A percentile compares a stretch with the other conserved stretches of the same genome.
Conservation (phyloP, 1,140 invertebrate species). For the Drosophila equinoxialis region DNA sequence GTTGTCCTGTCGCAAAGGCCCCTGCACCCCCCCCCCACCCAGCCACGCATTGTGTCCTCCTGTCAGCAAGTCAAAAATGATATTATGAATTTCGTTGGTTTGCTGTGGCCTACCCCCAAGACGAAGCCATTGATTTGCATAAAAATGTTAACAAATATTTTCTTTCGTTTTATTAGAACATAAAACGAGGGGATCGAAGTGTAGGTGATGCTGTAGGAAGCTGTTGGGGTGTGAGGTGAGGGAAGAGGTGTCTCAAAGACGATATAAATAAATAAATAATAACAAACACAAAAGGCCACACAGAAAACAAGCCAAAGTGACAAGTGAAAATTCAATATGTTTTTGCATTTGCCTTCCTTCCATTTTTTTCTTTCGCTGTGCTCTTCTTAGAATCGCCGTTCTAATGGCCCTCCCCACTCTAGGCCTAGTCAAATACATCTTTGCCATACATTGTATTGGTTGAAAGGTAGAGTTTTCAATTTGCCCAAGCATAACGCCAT, state of each 20-base stretch:
- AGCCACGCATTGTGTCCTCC: background rate
- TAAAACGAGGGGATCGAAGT: background rate
- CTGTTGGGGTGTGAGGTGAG: background rate
- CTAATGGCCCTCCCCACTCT: slow-evolving; percentile 7
- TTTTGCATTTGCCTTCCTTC: slow-evolving; percentile 40
- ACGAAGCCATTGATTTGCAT: slow-evolving; percentile 70
- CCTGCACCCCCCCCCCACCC: background rate
- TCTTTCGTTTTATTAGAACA: slow-evolving; percentile 57
- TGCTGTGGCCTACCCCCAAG: slow-evolving; percentile 35
- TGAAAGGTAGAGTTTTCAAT: slow-evolving; percentile 1
- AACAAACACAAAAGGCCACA: slow-evolving; percentile 32
- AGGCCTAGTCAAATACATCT: slow-evolving; percentile 9
- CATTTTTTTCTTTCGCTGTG: slow-evolving; percentile 5
- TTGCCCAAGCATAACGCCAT: background rate
- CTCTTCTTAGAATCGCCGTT: too few relatives aligned
- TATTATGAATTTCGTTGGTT: slow-evolving; percentile 66
- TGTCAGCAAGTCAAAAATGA: slow-evolving; percentile 69
- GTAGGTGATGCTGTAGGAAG: background rate
- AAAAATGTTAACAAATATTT: slow-evolving; percentile 79
- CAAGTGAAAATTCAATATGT: slow-evolving; percentile 69
- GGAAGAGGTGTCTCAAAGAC: slow-evolving; percentile 18
- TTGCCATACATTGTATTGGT: background rate
- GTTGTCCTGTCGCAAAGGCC: slow-evolving; percentile 46
- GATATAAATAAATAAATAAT: slow-evolving; percentile 37
- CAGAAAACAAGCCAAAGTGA: slow-evolving; percentile 22